These are phyloP conservation scores for Oreonectes daqikongensis DNA, from an alignment of 2,797 vertebrate genomes.

Conservation along the genomic window DNA sequence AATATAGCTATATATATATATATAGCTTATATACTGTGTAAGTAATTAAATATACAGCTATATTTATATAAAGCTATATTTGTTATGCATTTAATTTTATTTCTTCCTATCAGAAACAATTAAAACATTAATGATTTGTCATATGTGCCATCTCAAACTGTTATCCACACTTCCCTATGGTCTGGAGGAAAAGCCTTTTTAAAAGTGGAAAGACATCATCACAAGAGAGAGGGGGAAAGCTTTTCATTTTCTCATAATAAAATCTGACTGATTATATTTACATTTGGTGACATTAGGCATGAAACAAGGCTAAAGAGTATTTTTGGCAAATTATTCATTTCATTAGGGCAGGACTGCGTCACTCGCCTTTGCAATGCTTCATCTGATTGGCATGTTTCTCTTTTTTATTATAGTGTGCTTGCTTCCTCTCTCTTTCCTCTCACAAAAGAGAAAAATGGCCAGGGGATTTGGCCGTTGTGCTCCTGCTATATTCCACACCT, in stretches of 20 bases:
- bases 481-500: constrained; percentile 58
- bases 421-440: constrained; percentile 40
- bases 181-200: too few relatives aligned
- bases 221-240: neutral
- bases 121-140: neutral
- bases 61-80: neutral
- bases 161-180: too few relatives aligned
- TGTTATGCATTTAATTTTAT: neutral
- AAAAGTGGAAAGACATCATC: neutral
- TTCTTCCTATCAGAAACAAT: neutral
- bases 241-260: neutral
- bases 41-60: too few relatives aligned
- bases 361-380: constrained; percentile 53
- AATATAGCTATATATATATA: too few relatives aligned
- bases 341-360: constrained; percentile 67
- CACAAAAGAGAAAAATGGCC: constrained; percentile 61
- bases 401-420: constrained; percentile 61
- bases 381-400: constrained; percentile 72
- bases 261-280: constrained; percentile 61
- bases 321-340: constrained; percentile 69
- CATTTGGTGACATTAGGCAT: constrained; percentile 67
- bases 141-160: neutral
- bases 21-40: too few relatives aligned
- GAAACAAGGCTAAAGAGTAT: constrained; percentile 65
- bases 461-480: constrained; percentile 62